phyloP scores from a whole-genome alignment of 2,888 invertebrate species.

The Tetheella fluctuosa region DNA sequence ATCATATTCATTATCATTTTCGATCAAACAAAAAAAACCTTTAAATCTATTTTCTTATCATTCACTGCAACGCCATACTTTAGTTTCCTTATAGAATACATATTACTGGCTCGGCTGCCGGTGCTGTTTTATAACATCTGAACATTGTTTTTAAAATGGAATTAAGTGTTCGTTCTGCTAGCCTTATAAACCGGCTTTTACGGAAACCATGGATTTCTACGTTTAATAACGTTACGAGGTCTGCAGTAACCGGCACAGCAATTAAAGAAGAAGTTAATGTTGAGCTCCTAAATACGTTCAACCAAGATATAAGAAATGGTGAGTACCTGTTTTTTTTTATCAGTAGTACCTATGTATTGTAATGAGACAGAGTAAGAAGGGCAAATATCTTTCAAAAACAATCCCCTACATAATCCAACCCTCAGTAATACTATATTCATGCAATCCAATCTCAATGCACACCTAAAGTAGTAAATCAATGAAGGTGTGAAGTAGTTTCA shows the following conservation, averaged over 20 bases:
- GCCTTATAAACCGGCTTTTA: conserved; percentile 67
- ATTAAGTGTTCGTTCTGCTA: conserved; percentile 54
- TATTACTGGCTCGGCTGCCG: background rate
- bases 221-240: conserved; percentile 44
- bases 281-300: conserved; percentile 62
- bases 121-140: background rate
- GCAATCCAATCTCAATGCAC: too few species aligned
- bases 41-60: background rate
- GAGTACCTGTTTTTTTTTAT: conserved; percentile 30
- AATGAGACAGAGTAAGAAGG: too few species aligned
- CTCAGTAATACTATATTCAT: too few species aligned
- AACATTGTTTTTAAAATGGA: conserved; percentile 50
- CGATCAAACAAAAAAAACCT: background rate
- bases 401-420: too few species aligned
- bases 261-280: conserved; percentile 64
- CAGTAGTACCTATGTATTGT: too few species aligned
- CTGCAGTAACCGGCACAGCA: conserved; percentile 46
- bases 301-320: conserved; percentile 70
- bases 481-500: too few species aligned
- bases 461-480: too few species aligned
- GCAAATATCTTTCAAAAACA: too few species aligned
- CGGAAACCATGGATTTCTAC: conserved; percentile 54
- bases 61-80: too few species aligned
- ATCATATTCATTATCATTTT: too few species aligned
- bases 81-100: too few species aligned